Evolutionary conservation across 2,797 vertebrate genomes (phyloP).

Genomic region (Jordanella pulchra): DNA sequence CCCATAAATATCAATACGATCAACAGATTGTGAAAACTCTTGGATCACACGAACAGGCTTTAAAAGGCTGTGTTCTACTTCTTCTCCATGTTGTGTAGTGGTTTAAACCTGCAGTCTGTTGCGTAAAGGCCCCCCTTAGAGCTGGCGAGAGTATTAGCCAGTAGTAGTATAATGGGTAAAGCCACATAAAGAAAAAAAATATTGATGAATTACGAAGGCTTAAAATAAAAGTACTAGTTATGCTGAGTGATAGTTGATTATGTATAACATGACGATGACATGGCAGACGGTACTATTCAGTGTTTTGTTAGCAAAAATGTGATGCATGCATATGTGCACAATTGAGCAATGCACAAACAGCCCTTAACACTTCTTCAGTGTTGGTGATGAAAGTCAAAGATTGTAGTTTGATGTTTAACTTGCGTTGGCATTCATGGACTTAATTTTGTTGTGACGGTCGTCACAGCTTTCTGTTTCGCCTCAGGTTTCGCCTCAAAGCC

Average conservation of each 20-base stretch:
- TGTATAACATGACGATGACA: not conserved
- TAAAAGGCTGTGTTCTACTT: no score
- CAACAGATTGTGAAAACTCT: no score
- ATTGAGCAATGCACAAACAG: not conserved
- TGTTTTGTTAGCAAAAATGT: not conserved
- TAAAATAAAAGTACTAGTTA: not conserved
- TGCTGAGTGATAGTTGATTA: not conserved
- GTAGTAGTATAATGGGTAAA: no score
- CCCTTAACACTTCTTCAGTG: slow-evolving; percentile 3
- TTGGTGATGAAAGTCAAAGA: not conserved
- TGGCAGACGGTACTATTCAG: not conserved
- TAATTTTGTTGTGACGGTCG: not conserved
- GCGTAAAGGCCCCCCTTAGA: no score
- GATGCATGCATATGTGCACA: not conserved
- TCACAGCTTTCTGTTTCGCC: slow-evolving; percentile 5
- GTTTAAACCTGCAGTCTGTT: no score
- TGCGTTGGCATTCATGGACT: slow-evolving; percentile 6
- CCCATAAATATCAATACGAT: no score
- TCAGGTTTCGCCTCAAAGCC: slow-evolving; percentile 19
- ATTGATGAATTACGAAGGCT: no score
- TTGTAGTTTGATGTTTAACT: slow-evolving; percentile 8
- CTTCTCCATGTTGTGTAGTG: no score
- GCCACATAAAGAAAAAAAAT: no score
- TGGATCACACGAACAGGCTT: no score
- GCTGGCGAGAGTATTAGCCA: no score